Evolutionary conservation across 2,888 invertebrate genomes (phyloP).

Genomic region (Camptogramma bilineatum): DNA sequence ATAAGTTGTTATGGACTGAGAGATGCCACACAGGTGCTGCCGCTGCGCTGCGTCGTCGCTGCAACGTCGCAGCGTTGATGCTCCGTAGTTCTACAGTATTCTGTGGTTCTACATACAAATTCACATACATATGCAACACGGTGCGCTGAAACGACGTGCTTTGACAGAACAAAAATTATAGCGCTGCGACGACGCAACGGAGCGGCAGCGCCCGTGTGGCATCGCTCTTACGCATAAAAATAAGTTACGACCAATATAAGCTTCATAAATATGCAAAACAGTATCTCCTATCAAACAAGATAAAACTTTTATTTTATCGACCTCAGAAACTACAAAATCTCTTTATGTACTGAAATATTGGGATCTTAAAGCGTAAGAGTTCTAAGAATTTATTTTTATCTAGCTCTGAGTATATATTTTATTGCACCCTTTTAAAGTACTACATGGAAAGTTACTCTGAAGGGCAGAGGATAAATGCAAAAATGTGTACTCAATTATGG

Average conservation of each 20-base stretch:
- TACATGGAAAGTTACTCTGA: constrained; percentile 39
- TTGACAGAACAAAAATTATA: too few relatives aligned
- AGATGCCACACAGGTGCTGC: too few relatives aligned
- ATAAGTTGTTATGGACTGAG: too few relatives aligned
- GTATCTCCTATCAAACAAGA: constrained; percentile 10
- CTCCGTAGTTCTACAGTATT: too few relatives aligned
- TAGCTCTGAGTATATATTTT: constrained; percentile 24
- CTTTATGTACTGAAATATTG: constrained; percentile 25
- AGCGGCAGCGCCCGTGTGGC: too few relatives aligned
- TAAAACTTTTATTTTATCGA: constrained; percentile 16
- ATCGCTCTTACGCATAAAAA: too few relatives aligned
- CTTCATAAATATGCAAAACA: constrained; percentile 1
- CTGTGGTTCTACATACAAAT: too few relatives aligned
- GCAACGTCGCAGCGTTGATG: too few relatives aligned
- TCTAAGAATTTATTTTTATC: constrained; percentile 28
- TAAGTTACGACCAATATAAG: neutral
- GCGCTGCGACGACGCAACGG: too few relatives aligned
- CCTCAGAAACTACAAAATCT: constrained; percentile 19
- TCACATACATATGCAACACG: too few relatives aligned
- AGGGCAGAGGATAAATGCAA: constrained; percentile 13
- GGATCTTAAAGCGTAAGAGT: constrained; percentile 26
- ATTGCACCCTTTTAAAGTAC: constrained; percentile 16
- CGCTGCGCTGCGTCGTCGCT: too few relatives aligned
- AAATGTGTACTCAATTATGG: constrained; percentile 16
- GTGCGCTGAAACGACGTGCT: too few relatives aligned